A percentile compares a stretch with the other conserved stretches of the same genome.
These are phyloP conservation scores for Hipposideros larvatus DNA, from an alignment of 2,797 vertebrate species.

Conservation along the genomic window DNA sequence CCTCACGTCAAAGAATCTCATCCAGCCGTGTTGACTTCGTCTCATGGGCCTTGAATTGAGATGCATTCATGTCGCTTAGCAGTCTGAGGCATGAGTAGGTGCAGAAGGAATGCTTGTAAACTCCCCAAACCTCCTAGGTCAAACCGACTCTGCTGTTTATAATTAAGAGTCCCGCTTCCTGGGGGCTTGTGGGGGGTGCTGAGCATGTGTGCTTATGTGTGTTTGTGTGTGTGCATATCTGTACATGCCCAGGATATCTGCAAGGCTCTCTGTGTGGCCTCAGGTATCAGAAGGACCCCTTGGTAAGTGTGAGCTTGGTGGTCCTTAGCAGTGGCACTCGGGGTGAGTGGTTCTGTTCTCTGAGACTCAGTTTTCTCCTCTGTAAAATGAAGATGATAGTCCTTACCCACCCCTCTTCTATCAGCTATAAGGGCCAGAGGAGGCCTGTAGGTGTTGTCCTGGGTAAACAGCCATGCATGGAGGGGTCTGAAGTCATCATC, in stretches of 20 bases:
- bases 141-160: conserved; percentile 15
- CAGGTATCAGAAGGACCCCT: neutral
- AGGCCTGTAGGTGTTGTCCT: neutral
- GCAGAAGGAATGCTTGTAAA: conserved; percentile 66
- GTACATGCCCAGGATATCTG: neutral
- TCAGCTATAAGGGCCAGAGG: neutral
- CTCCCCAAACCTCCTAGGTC: neutral
- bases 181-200: neutral
- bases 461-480: fast-evolving
- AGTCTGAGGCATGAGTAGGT: conserved; percentile 41
- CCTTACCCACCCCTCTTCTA: too few relatives aligned
- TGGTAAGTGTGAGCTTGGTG: neutral
- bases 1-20: neutral
- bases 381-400: neutral
- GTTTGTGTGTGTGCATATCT: neutral
- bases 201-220: neutral
- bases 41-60: neutral
- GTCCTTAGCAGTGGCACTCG: neutral
- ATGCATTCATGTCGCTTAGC: neutral
- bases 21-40: neutral
- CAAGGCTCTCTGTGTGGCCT: neutral
- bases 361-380: neutral
- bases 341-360: neutral
- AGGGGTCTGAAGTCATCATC: neutral
- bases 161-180: neutral